These are phyloP conservation scores for Gymnodraco acuticeps DNA, from an alignment of 2,797 vertebrate species.

Conservation along the genomic window DNA sequence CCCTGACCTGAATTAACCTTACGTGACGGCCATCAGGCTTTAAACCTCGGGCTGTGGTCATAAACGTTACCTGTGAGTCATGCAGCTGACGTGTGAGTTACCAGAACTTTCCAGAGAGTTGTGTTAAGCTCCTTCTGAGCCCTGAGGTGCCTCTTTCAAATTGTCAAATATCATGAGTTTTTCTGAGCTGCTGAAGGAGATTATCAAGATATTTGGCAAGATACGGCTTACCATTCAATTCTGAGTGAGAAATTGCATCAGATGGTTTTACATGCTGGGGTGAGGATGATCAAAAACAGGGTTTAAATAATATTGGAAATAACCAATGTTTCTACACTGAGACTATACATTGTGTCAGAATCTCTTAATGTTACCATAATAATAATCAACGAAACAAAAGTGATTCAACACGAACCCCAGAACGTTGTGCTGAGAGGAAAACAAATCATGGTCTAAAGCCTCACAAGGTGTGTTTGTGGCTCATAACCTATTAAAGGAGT, in stretches of 20 bases:
- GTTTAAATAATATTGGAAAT: neutral
- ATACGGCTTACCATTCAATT: slow-evolving; percentile 19
- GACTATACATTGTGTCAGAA: neutral
- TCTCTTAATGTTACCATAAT: neutral
- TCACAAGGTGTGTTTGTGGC: neutral
- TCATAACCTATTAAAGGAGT: neutral
- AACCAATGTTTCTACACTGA: neutral
- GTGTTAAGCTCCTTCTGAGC: slow-evolving; percentile 32
- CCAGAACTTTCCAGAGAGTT: slow-evolving; percentile 30
- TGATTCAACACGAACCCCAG: neutral
- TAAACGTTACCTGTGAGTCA: slow-evolving; percentile 37
- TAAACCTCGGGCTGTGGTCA: slow-evolving; percentile 27
- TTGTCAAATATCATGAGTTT: slow-evolving; percentile 26
- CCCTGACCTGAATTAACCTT: slow-evolving; percentile 48
- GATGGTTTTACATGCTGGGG: slow-evolving; percentile 4
- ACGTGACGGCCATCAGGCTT: slow-evolving; percentile 32
- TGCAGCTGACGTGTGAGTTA: slow-evolving; percentile 11
- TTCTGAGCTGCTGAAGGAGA: slow-evolving; percentile 16
- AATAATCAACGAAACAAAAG: neutral
- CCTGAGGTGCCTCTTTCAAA: slow-evolving; percentile 28
- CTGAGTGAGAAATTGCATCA: slow-evolving; percentile 22
- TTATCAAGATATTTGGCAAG: slow-evolving; percentile 25
- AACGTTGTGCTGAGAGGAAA: neutral
- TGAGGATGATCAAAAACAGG: neutral
- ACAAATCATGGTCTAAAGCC: neutral